Conservation (phyloP, 2,888 invertebrate species). For the Eristalinus aeneus region DNA sequence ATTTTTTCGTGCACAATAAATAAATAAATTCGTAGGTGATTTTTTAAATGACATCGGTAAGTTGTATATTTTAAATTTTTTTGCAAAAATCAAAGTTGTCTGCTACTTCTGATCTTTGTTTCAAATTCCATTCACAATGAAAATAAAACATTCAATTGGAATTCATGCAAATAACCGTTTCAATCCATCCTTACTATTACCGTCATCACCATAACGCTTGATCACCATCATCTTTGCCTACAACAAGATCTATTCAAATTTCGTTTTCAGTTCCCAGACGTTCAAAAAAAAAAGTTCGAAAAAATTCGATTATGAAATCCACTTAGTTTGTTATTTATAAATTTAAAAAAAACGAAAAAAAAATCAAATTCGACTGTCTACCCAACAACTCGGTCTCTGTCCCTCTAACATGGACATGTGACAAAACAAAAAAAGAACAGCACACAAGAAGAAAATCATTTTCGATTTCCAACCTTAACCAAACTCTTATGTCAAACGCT, state of each 20-base stretch:
- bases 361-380: background rate
- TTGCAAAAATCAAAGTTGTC: background rate
- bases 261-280: background rate
- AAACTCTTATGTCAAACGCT: background rate
- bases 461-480: background rate
- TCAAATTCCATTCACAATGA: no score
- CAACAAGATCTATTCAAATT: background rate
- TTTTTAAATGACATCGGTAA: conserved; percentile 57
- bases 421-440: background rate
- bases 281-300: background rate
- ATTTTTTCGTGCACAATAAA: conserved; percentile 41
- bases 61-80: background rate
- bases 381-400: background rate
- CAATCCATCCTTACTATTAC: background rate
- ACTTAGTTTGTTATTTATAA: conserved; percentile 4
- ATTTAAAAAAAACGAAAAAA: background rate
- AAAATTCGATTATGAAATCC: conserved; percentile 43
- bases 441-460: background rate
- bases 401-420: conserved; percentile 1
- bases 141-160: no score
- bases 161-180: background rate
- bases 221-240: background rate
- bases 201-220: background rate
- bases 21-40: conserved; percentile 28
- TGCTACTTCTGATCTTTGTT: background rate